These are phyloP conservation scores for Ectropis grisescens DNA, from an alignment of 1,140 invertebrate species.

Conservation along the genomic window DNA sequence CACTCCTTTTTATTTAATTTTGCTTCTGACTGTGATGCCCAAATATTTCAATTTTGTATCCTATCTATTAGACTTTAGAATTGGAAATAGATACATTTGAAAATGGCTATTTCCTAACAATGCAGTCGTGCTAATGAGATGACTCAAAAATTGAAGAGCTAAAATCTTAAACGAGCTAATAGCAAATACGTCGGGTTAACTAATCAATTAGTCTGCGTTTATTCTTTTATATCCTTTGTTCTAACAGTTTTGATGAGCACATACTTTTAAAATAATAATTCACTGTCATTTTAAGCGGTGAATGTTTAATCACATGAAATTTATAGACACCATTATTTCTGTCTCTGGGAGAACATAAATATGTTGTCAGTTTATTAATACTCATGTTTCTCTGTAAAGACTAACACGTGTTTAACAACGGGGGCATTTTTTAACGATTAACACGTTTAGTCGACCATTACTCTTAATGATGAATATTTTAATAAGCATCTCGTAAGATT, in stretches of 20 bases:
- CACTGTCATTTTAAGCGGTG: constrained; percentile 12
- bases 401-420: constrained; percentile 21
- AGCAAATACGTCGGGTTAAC: no score
- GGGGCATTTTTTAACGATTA: constrained; percentile 15
- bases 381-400: constrained; percentile 28
- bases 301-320: constrained; percentile 35
- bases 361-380: constrained; percentile 49
- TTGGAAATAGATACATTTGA: no score
- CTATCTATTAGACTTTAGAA: no score
- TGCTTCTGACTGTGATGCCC: not conserved
- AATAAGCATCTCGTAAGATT: no score
- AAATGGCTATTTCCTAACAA: no score
- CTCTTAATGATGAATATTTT: no score
- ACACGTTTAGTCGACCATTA: not conserved
- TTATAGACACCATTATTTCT: constrained; percentile 39
- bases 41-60: no score
- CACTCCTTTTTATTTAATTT: constrained; percentile 32
- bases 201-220: constrained; percentile 30
- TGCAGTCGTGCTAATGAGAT: no score
- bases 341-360: constrained; percentile 34
- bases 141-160: no score
- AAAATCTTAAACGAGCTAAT: no score
- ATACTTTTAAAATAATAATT: constrained; percentile 7
- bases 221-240: constrained; percentile 1
- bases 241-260: not conserved